Base-by-base conservation (phyloP, 2,113 vertebrate species). In the Cygnus buccinator region DNA sequence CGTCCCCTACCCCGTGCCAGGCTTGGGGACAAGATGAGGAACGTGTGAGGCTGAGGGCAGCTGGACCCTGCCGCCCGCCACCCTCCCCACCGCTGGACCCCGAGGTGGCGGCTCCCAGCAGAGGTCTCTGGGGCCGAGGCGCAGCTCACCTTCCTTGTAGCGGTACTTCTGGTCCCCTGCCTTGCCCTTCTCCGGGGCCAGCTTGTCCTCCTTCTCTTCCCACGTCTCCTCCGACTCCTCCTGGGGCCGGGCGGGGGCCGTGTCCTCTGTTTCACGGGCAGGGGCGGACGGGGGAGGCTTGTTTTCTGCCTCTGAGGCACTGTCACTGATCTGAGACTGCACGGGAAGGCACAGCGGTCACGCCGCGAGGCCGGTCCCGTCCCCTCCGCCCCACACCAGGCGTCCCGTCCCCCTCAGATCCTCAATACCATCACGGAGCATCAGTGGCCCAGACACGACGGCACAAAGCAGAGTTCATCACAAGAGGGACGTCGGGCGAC, bases 201-300 rank as follows among this genome's bases (percentile, higher is more conserved):
- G 95, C 90, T 99, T 99, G 95, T 99, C 99, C 84, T 99, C 99
- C 92, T 99, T 99, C 63, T 99, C 99, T 79, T 99, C 99, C 99
- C 99, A 99, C 0, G 99, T 99, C 95, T 99, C 98, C 19, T 99
- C 99, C 0, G 98, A 90, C 35, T 99, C 99, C 76, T 99, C 99
- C 17, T 97, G 97, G 13, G 97, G 84, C 37, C 96, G 91, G 19
- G 97, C 93, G 1, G 97, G 95, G 78, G 96, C 96, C 10, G 77
- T 18, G 0, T 97, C 97, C 87, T 98, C 98, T 1, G 77, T 81
- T 82, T 98, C 98, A 1, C 29, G 93, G 75, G 93, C 95, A 67
- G 98, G 94, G 33, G 39, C 52, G 3, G 59, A 89, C 0, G 15
- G 72, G 1, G 96, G 96, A 67, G 98, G 96, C 80, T 98, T 97